Conservation (phyloP, 2,888 invertebrate species). For the Meloe dianella region DNA sequence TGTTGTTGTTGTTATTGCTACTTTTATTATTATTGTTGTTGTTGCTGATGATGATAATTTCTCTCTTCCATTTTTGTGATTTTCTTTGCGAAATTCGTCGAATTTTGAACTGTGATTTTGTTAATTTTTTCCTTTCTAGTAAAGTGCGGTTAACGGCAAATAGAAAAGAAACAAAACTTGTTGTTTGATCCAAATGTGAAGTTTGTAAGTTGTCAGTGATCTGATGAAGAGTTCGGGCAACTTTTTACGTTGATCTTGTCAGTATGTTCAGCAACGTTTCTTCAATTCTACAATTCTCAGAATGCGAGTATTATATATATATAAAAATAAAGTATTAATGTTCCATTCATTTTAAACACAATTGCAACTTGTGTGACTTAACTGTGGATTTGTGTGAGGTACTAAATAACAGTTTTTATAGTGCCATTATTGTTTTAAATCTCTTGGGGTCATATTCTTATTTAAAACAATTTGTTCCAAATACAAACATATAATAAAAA, state of each 20-base stretch:
- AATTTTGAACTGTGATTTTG: conserved; percentile 22
- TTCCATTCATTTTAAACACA: conserved; percentile 57
- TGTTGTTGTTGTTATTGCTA: too few relatives aligned
- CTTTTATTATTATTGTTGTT: conserved; percentile 7
- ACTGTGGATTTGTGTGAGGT: conserved; percentile 28
- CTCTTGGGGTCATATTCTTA: conserved; percentile 34
- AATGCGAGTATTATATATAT: conserved; percentile 42
- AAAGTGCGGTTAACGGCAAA: background rate
- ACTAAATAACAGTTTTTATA: conserved; percentile 42
- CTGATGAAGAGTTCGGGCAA: conserved; percentile 46
- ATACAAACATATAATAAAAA: background rate
- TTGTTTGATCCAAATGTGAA: conserved; percentile 36
- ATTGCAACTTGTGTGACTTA: conserved; percentile 50
- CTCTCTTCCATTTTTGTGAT: conserved; percentile 40
- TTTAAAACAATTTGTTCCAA: background rate
- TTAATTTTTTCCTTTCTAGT: conserved; percentile 14
- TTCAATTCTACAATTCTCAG: conserved; percentile 54
- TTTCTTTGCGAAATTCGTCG: background rate
- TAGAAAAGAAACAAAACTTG: background rate
- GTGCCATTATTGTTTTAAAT: conserved; percentile 42
- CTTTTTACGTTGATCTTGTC: conserved; percentile 47
- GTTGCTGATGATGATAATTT: conserved; percentile 44
- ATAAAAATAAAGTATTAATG: conserved; percentile 53
- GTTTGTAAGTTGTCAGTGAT: conserved; percentile 38
- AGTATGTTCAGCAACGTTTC: conserved; percentile 51